Base-by-base conservation (phyloP, 2,113 vertebrate species). In the Ictalurus punctatus region DNA sequence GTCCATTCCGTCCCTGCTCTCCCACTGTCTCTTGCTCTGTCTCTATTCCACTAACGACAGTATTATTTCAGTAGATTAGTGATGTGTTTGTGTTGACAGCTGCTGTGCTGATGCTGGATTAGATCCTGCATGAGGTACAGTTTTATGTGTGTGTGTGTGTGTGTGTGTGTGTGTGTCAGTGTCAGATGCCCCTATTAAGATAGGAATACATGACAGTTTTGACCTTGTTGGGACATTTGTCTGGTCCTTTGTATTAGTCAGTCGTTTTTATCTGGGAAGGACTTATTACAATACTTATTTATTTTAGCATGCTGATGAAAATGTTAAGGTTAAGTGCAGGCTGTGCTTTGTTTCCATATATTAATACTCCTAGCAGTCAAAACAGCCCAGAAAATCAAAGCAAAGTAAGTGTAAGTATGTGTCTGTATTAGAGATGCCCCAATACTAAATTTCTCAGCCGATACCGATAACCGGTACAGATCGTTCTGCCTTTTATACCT, bases 31-130 rank as follows among this genome's bases (percentile, higher is more conserved):
- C 74, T 63, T 86, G 40, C 63, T 83, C 71, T 86, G 87, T 90
- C 90, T 92, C 83, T 83, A 90, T 90, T 88, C 88, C 76, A 91
- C 90, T 91, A 89, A 92, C 87, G 90, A 67, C 16, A 83, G 92
- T 92, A 93, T 93, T 93, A 93, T 90, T 89, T 88, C 92, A 91
- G 90, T 92, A 92, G 91, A 94, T 93, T 93, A 93, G 92, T 76
- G 89, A 91, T 91, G 91, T 93, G 93, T 93, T 94, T 93, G 91
- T 92, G 91, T 93, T 92, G 93, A 94, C 93, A 91, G 92, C 86
- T 90, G 91, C 85, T 92, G 91, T 90, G 91, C 87, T 92, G 91
- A 91, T 90, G 86, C 90, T 88, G 92, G 92, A 92, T 94, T 92
- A 92, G 91, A 88, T 93, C 90, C 91, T 91, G 91, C 85, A 92